Evolutionary conservation across 2,888 invertebrate species (phyloP), one percentile per base, ranked within the genome.

Genomic region (Marasmarcha lunaedactyla): DNA sequence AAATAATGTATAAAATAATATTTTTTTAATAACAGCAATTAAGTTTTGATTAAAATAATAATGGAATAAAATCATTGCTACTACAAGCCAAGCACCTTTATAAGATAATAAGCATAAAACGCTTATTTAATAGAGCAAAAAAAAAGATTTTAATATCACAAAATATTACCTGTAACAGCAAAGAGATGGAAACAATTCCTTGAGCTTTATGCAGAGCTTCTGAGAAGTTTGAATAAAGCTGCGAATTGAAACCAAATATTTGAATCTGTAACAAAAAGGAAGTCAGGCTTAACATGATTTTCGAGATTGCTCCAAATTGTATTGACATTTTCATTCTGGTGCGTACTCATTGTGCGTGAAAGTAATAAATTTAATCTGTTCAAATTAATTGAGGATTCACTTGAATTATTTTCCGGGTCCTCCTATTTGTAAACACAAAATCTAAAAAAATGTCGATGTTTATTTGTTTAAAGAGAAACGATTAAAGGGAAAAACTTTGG

Each of bases 201-300:
- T 97, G 94, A 47, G 97, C 95, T 69, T 94, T 91, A 68, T 93
- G 92, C 58, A 95, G 86, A 48, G 98, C 98, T 76, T 97, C 95
- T 42, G 96, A 93, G 84, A 96, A 95, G 86, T 98, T 98, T 62
- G 91, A 90, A 86, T 98, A 98, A 53, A 98, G 89, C 81, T 98
- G 97, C 44, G 95, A 94, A 85, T 98, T 98, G 88, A 95, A 98
- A 58, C 97, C 98, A 81, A 97, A 94, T 85, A 98, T 93, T 88
- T 98, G 98, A 67, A 98, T 92, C 97, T 98, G 90, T 51, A 90
- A 89, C 68, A 79, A 79, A 60, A 49, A 45, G 45, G 49, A 44
- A 20, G 20, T 20, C 20, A 20, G 7, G 36, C 39, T 41, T 44
- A 39, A 39, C 41, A 41, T 27, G 42, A 41, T 35, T 15, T 39